phyloP scores from a whole-genome alignment of 1,140 invertebrate genomes.

The Rhopalosiphum maidis region DNA sequence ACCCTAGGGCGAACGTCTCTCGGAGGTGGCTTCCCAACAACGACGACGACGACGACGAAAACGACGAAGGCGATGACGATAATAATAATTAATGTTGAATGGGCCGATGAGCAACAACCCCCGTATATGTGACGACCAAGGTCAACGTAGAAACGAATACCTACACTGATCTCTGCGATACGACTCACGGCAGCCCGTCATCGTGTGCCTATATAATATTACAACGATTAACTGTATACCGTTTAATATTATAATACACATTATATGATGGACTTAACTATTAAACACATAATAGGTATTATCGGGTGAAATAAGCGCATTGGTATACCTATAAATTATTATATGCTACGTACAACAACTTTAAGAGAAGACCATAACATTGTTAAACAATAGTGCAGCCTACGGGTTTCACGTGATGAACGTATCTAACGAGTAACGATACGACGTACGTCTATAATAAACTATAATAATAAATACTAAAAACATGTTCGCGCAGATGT shows the following conservation, averaged over 20 bases:
- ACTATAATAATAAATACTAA: too few relatives aligned
- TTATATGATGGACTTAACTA: not conserved
- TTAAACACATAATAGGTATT: not conserved
- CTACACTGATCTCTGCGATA: not conserved
- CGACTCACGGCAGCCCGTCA: too few relatives aligned
- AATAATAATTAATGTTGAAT: conserved; percentile 50
- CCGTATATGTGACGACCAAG: not conserved
- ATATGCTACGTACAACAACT: not conserved
- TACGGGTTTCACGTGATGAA: not conserved
- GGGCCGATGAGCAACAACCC: not conserved
- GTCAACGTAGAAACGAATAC: not conserved
- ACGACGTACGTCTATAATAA: too few relatives aligned
- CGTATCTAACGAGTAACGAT: too few relatives aligned
- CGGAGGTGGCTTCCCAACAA: not conserved
- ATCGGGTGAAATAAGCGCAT: not conserved
- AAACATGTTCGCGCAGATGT: too few relatives aligned
- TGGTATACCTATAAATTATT: not conserved
- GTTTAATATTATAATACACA: not conserved
- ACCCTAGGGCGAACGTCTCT: conserved; percentile 29
- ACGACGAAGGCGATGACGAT: not conserved
- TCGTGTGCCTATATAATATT: not conserved
- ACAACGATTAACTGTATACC: not conserved
- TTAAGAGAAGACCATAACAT: not conserved
- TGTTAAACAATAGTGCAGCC: not conserved
- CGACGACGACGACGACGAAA: not conserved